Percentiles rank a stretch among this genome's conserved stretches.
These are phyloP conservation scores for human DNA, from an alignment of 2,113 vertebrate genomes.

Conservation along the genomic window GRCh38 chrX:119040001-119040500, in stretches of 20 bases:
- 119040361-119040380: conserved; percentile 68
- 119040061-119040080: conserved; percentile 79
- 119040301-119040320: not conserved
- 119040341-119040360: conserved; percentile 50
- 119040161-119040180: conserved; percentile 56
- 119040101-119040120: conserved; percentile 72
- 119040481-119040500: not conserved
- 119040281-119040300: not conserved
- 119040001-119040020: conserved; percentile 83
- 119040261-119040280: conserved; percentile 63
- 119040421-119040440: not conserved
- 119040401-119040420: not conserved
- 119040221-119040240: conserved; percentile 51
- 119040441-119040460: not conserved
- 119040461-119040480: not conserved
- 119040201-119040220: not conserved
- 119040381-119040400: conserved; percentile 51
- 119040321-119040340: conserved; percentile 60
- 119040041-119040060: conserved; percentile 80
- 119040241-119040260: conserved; percentile 65
- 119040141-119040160: conserved; percentile 66
- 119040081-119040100: conserved; percentile 26
- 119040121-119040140: conserved; percentile 55
- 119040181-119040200: not conserved
- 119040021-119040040: conserved; percentile 81